Evolutionary conservation across 92 coral and sea anemone genomes (phyloP).

Genomic region (Porites lobata): DNA sequence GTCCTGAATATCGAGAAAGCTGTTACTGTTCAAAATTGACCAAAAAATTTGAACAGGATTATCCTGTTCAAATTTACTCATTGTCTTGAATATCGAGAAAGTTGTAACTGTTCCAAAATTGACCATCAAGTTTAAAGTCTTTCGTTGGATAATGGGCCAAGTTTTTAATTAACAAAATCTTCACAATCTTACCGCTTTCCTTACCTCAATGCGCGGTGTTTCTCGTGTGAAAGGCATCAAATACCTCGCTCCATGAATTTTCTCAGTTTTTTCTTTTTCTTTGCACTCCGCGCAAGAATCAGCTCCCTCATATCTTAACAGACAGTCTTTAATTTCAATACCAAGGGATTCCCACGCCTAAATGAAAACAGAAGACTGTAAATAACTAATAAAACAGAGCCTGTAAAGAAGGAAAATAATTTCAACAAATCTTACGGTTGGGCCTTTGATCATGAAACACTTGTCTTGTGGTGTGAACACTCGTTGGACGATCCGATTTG

Average conservation of each 20-base stretch:
- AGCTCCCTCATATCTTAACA: slow-evolving; percentile 1
- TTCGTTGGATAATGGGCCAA: no score
- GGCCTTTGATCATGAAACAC: not conserved
- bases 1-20: no score
- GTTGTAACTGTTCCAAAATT: no score
- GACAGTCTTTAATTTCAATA: slow-evolving; percentile 19
- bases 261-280: no score
- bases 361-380: not conserved
- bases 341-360: slow-evolving; percentile 29
- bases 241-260: not conserved
- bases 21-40: no score
- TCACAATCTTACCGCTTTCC: not conserved
- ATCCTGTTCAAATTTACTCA: no score
- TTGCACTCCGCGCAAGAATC: slow-evolving; percentile 4
- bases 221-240: slow-evolving; percentile 17
- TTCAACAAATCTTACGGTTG: not conserved
- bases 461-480: slow-evolving; percentile 27
- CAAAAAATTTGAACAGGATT: no score
- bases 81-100: no score
- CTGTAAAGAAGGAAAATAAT: no score
- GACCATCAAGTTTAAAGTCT: no score
- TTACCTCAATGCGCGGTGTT: slow-evolving; percentile 21
- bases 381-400: not conserved
- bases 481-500: slow-evolving; percentile 18
- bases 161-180: no score